Conservation (phyloP, 2,113 vertebrate species). For the Recurvirostra avosetta region DNA sequence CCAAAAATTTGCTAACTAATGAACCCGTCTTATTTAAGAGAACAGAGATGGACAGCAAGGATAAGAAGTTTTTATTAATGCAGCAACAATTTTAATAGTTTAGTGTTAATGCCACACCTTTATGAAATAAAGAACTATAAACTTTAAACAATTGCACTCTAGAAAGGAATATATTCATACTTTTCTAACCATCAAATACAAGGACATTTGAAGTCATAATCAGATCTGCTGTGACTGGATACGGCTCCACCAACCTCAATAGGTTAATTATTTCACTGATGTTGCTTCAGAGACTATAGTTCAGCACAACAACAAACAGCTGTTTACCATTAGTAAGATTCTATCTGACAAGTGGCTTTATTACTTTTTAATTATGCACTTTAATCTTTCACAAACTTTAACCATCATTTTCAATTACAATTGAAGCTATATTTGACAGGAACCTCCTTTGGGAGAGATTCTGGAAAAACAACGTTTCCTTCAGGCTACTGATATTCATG, state of each 20-base stretch:
- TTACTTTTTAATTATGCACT: conserved; percentile 9
- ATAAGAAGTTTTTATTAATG: not conserved
- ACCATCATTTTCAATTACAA: conserved; percentile 1
- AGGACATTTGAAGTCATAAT: not conserved
- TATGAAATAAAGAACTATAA: not conserved
- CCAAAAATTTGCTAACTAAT: not conserved
- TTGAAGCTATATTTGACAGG: conserved; percentile 1
- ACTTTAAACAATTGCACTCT: not conserved
- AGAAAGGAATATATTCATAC: not conserved
- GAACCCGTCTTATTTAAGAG: not conserved
- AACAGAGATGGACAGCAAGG: not conserved
- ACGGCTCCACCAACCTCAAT: not conserved
- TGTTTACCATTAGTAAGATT: conserved; percentile 7
- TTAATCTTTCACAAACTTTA: conserved; percentile 19
- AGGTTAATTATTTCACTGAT: conserved; percentile 20
- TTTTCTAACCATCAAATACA: not conserved
- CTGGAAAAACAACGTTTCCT: not conserved
- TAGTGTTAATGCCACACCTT: not conserved
- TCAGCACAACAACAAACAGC: not conserved
- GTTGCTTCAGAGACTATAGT: not conserved
- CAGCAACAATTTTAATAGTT: not conserved
- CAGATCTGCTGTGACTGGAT: not conserved
- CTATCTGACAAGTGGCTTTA: conserved; percentile 1
- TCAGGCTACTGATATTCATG: not conserved
- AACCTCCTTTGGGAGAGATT: not conserved